phyloP scores from a whole-genome alignment of 92 coral and sea anemone species.

The Blastomussa wellsi region DNA sequence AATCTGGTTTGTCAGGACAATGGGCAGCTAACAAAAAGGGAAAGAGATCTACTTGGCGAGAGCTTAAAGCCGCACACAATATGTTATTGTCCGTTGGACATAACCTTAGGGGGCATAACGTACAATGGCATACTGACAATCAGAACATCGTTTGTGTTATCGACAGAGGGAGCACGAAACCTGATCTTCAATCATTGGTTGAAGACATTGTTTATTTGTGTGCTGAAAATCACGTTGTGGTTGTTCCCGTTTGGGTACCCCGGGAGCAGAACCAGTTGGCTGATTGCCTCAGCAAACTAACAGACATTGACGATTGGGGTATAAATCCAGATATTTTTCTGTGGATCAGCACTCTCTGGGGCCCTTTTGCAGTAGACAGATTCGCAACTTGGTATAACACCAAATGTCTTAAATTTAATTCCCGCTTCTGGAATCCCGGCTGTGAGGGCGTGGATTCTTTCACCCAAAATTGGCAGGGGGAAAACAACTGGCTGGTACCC shows the following conservation, averaged over 20 bases:
- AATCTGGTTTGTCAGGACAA: slow-evolving; percentile 42
- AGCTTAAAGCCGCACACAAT: slow-evolving; percentile 11
- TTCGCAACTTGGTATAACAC: slow-evolving; percentile 57
- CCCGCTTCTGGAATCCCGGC: slow-evolving; percentile 59
- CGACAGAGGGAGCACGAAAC: too few relatives aligned
- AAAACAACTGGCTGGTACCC: slow-evolving; percentile 57
- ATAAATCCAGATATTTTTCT: slow-evolving; percentile 31
- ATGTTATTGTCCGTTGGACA: slow-evolving; percentile 42
- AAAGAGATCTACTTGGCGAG: slow-evolving; percentile 28
- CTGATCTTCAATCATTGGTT: slow-evolving; percentile 5
- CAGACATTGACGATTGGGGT: slow-evolving; percentile 54
- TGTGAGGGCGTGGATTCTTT: slow-evolving; percentile 44
- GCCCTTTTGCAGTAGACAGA: slow-evolving; percentile 51
- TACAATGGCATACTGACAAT: too few relatives aligned
- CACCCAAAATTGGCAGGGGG: slow-evolving; percentile 17
- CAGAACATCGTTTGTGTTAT: too few relatives aligned
- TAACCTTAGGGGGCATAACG: background rate
- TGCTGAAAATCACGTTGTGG: slow-evolving; percentile 5
- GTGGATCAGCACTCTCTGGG: slow-evolving; percentile 53
- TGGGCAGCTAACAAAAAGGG: slow-evolving; percentile 16
- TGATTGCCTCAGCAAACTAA: slow-evolving; percentile 55
- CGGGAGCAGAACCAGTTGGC: slow-evolving; percentile 50
- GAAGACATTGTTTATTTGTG: slow-evolving; percentile 25
- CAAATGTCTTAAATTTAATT: slow-evolving; percentile 48
- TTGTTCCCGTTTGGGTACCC: slow-evolving; percentile 57